These are phyloP conservation scores for Sigmodon hispidus DNA, from an alignment of 2,113 vertebrate genomes.

Conservation along the genomic window DNA sequence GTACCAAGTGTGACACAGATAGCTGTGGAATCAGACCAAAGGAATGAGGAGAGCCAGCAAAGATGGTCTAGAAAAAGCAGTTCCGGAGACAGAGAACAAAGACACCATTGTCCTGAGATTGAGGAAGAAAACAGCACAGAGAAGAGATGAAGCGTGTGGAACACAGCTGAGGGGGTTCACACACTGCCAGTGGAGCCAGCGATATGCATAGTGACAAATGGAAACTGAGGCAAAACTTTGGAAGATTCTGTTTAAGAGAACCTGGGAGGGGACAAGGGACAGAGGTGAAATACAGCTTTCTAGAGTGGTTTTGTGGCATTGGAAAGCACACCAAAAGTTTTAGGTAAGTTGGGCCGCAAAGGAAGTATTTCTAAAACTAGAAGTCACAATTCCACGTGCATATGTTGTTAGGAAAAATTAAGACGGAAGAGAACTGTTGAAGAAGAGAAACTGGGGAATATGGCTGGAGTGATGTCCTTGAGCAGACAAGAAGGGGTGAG, in stretches of 20 bases:
- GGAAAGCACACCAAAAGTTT: not conserved
- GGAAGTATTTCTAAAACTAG: not conserved
- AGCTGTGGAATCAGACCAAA: not conserved
- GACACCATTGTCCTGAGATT: not conserved
- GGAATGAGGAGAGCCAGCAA: not conserved
- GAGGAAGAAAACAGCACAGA: not conserved
- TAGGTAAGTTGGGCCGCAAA: not conserved
- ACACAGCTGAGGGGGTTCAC: not conserved
- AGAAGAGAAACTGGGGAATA: not conserved
- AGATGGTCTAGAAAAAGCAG: slow-evolving; percentile 4
- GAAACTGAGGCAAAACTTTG: not conserved
- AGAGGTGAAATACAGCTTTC: not conserved
- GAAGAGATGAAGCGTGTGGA: not conserved
- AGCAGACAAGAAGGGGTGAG: too few species aligned
- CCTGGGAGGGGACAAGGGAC: not conserved
- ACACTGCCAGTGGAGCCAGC: not conserved
- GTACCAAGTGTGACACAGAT: not conserved
- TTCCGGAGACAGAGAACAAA: not conserved
- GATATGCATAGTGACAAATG: not conserved
- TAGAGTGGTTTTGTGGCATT: not conserved
- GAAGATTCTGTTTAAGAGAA: not conserved
- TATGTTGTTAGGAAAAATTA: not conserved
- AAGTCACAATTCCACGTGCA: not conserved
- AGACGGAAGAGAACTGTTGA: not conserved
- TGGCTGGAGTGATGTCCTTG: fast-evolving